phyloP scores from a whole-genome alignment of 2,113 vertebrate species.

The Zingel zingel region DNA sequence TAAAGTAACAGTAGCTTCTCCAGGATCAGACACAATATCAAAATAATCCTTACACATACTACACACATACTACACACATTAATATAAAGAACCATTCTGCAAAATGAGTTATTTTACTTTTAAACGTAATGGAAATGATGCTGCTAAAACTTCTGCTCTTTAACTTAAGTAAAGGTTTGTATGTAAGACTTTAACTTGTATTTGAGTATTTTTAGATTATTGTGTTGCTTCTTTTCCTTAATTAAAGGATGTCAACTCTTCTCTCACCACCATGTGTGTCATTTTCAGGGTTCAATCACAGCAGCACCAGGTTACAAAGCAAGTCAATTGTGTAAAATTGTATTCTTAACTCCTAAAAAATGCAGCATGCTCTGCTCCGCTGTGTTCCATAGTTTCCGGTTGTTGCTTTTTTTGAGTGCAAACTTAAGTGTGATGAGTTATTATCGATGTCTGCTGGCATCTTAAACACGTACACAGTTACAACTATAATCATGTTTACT shows the following conservation, averaged over 20 bases:
- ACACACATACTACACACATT: neutral
- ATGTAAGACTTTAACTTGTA: neutral
- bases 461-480: constrained; percentile 24
- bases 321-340: neutral
- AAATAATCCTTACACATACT: neutral
- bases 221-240: neutral
- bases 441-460: constrained; percentile 44
- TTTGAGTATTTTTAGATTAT: neutral
- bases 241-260: neutral
- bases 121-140: neutral
- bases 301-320: constrained; percentile 8
- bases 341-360: neutral
- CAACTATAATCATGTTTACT: constrained; percentile 42
- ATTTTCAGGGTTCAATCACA: constrained; percentile 15
- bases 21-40: neutral
- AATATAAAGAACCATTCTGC: neutral
- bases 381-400: constrained; percentile 16
- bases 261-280: neutral
- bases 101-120: neutral
- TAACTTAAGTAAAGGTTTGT: neutral
- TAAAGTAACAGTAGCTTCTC: neutral
- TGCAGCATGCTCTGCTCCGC: neutral
- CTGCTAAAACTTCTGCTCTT: neutral
- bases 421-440: constrained; percentile 49
- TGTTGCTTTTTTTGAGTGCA: constrained; percentile 21